A percentile compares a stretch with the other conserved stretches of the same genome.
phyloP scores from a whole-genome alignment of 64 coral and sea anemone genomes.

The Stichodactyla helianthus region DNA sequence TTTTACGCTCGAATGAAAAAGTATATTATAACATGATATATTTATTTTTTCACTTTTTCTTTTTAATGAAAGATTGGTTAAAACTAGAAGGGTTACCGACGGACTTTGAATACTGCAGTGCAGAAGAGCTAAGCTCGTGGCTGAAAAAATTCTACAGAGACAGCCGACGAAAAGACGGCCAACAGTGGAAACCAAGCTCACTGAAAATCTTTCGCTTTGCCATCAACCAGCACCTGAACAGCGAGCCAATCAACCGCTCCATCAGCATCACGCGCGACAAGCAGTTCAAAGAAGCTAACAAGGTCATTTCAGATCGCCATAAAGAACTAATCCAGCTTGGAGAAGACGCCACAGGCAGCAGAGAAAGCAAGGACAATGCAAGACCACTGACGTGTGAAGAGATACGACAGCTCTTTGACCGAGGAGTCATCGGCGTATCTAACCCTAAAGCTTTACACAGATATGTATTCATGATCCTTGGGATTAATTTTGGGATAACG shows the following conservation, averaged over 20 bases:
- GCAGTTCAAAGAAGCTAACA: conserved; percentile 36
- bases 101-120: conserved; percentile 45
- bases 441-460: conserved; percentile 71
- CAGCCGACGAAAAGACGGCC: conserved; percentile 42
- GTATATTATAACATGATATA: too few relatives aligned
- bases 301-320: conserved; percentile 11
- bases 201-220: conserved; percentile 50
- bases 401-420: conserved; percentile 57
- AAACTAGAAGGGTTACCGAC: conserved; percentile 16
- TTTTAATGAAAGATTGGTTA: conserved; percentile 38
- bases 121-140: conserved; percentile 38
- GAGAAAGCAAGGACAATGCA: conserved; percentile 31
- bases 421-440: conserved; percentile 60
- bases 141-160: conserved; percentile 47
- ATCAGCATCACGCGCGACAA: conserved; percentile 32
- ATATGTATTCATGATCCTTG: conserved; percentile 62
- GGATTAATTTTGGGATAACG: conserved; percentile 88
- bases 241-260: conserved; percentile 24
- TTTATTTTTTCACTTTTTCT: neutral
- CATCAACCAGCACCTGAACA: conserved; percentile 51
- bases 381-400: conserved; percentile 51
- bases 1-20: too few relatives aligned
- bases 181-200: conserved; percentile 36
- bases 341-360: conserved; percentile 11
- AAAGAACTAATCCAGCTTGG: conserved; percentile 19